These are phyloP conservation scores for Hypotaenidia okinawae DNA, from an alignment of 2,797 vertebrate species.

Conservation along the genomic window DNA sequence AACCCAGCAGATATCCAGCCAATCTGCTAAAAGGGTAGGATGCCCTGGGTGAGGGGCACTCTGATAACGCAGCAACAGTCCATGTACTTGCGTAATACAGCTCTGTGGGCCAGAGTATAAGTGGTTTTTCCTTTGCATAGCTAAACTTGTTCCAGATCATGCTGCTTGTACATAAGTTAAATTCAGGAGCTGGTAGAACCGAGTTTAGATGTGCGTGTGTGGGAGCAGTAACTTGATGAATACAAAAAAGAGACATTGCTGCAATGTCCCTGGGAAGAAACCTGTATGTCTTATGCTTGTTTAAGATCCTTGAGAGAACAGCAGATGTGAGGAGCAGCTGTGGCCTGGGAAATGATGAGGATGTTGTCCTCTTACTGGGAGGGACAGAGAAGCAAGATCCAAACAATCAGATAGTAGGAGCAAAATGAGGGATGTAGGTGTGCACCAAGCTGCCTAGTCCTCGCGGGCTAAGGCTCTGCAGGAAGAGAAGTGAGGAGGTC, in stretches of 20 bases:
- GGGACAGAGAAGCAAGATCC: not conserved
- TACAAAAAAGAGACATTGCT: slow-evolving; percentile 3
- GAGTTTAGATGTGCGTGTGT: not conserved
- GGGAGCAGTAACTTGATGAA: not conserved
- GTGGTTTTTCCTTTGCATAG: not conserved
- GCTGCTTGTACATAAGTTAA: not conserved
- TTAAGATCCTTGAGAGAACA: not conserved
- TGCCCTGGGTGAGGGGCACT: not conserved
- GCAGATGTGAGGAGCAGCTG: not conserved
- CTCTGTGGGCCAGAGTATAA: not conserved
- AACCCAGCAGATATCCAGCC: not conserved
- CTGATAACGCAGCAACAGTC: not conserved
- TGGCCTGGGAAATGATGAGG: not conserved
- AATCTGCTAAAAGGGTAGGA: not conserved
- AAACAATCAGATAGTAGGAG: not conserved
- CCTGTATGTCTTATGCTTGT: not conserved
- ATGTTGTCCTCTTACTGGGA: not conserved
- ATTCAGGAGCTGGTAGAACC: not conserved
- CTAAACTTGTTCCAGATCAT: not conserved
- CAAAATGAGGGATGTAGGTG: not conserved
- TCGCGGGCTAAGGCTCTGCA: not conserved
- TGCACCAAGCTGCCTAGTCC: not conserved
- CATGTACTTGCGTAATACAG: not conserved
- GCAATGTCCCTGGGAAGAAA: not conserved
- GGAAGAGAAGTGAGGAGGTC: not conserved